A percentile compares a stretch with the other conserved stretches of the same genome.
Conservation (phyloP, 2,113 vertebrate genomes). For the Smithornis capensis region DNA sequence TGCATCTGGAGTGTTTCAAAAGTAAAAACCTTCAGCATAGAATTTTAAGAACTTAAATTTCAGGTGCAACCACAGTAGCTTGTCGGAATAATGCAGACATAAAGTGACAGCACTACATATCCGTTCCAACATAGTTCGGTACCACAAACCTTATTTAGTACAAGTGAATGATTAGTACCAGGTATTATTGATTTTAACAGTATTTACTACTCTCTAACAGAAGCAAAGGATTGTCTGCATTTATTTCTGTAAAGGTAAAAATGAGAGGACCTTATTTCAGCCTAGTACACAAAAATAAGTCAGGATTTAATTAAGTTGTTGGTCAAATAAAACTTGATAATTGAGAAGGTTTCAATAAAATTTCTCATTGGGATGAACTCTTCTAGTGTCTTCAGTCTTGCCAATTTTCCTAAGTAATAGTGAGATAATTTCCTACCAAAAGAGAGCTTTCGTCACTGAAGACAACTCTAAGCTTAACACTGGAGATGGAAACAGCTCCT, state of each 20-base stretch:
- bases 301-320: neutral
- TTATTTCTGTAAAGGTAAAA: neutral
- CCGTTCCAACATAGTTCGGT: neutral
- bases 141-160: neutral
- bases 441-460: neutral
- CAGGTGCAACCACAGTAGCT: neutral
- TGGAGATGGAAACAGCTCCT: neutral
- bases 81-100: neutral
- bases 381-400: neutral
- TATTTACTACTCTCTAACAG: neutral
- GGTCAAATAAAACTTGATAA: neutral
- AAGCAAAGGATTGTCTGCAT: neutral
- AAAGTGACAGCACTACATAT: neutral
- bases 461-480: accelerated
- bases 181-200: neutral
- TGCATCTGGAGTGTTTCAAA: neutral
- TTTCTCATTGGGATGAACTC: neutral
- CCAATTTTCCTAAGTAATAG: neutral
- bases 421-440: neutral
- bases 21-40: neutral
- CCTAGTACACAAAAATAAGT: neutral
- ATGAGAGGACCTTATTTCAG: neutral
- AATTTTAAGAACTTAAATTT: neutral
- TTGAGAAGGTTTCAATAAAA: neutral
- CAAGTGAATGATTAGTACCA: neutral